A percentile compares a stretch with the other conserved stretches of the same genome.
Evolutionary conservation across 2,113 vertebrate species (phyloP).

Genomic region (Nothoprocta perdicaria): DNA sequence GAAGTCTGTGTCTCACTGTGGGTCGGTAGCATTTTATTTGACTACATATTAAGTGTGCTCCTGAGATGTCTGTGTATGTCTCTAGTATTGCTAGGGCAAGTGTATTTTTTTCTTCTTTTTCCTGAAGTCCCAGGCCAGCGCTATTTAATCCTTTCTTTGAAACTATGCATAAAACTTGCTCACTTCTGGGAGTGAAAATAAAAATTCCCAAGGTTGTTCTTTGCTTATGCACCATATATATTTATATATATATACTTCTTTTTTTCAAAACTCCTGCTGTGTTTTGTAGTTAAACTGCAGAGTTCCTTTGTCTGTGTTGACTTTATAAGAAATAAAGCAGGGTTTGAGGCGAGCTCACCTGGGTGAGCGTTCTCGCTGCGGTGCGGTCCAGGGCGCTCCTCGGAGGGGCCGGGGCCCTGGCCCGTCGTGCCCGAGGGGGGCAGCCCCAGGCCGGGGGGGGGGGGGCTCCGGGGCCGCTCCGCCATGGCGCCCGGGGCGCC

Average conservation of each 20-base stretch:
- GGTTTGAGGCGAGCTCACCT: neutral
- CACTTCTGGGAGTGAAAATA: neutral
- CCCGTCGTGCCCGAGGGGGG: too few species aligned
- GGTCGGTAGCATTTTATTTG: neutral
- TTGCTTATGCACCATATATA: neutral
- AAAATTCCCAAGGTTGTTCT: neutral
- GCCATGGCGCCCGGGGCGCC: too few species aligned
- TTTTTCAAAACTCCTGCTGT: neutral
- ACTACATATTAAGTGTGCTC: neutral
- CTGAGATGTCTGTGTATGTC: neutral
- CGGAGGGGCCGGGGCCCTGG: neutral
- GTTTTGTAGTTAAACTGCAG: neutral
- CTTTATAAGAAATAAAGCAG: neutral
- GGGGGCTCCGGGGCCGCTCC: too few species aligned
- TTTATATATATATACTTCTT: neutral
- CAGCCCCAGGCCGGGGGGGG: too few species aligned
- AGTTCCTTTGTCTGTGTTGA: neutral
- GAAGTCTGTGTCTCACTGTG: rapidly evolving
- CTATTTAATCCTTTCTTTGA: neutral
- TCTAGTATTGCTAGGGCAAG: neutral
- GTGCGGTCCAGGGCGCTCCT: too few species aligned
- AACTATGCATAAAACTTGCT: neutral
- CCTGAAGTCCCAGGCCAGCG: neutral
- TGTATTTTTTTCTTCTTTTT: neutral
- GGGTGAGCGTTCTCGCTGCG: neutral